These are phyloP conservation scores for Scleropages formosus DNA, from an alignment of 2,797 vertebrate genomes.

Conservation along the genomic window DNA sequence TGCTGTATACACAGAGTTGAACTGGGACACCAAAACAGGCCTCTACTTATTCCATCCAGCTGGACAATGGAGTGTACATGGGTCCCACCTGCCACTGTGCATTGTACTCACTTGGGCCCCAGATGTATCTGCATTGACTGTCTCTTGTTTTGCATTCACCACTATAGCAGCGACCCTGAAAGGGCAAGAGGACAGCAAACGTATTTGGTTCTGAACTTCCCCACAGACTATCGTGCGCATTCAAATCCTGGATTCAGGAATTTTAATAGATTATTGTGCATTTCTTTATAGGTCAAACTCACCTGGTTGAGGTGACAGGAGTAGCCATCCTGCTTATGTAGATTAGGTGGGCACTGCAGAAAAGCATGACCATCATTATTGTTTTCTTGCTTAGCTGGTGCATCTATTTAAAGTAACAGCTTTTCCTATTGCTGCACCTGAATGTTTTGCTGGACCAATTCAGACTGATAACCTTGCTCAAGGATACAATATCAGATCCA, in stretches of 20 bases:
- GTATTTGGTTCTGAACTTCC: background rate
- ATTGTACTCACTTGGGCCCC: slow-evolving; percentile 87
- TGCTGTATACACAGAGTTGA: background rate
- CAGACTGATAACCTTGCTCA: too few relatives aligned
- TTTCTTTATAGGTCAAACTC: slow-evolving; percentile 12
- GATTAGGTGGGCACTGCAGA: slow-evolving; percentile 92
- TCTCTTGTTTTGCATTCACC: slow-evolving; percentile 98
- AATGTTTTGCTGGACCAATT: too few relatives aligned
- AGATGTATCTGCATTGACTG: slow-evolving; percentile 96
- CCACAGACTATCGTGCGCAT: background rate
- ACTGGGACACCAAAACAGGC: too few relatives aligned
- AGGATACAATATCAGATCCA: too few relatives aligned
- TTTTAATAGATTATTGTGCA: too few relatives aligned
- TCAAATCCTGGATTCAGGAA: background rate
- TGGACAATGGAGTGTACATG: background rate
- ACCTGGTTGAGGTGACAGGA: slow-evolving; percentile 91
- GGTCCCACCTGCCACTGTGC: background rate
- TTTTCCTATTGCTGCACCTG: too few relatives aligned
- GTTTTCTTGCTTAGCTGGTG: background rate
- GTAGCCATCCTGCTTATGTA: slow-evolving; percentile 97
- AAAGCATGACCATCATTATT: slow-evolving; percentile 36
- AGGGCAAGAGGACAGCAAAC: slow-evolving; percentile 28
- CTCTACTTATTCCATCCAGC: too few relatives aligned
- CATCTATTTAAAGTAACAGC: too few relatives aligned
- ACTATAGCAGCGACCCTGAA: slow-evolving; percentile 91